These are phyloP conservation scores for Botrylloides violaceus DNA, from an alignment of 23 tunicate genomes.

Conservation along the genomic window DNA sequence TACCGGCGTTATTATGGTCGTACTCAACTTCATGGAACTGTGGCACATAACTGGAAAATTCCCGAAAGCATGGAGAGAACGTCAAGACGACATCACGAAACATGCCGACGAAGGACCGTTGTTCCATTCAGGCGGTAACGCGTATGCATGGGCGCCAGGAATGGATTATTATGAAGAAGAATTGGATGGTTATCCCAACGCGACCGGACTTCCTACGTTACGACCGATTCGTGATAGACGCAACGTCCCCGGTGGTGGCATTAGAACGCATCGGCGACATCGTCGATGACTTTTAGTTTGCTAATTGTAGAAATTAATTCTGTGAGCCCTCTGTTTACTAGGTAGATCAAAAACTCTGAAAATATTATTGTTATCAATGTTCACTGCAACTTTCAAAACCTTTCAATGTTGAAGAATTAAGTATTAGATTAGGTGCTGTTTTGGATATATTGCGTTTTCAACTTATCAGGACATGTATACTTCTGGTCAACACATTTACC, in stretches of 20 bases:
- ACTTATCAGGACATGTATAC: no score
- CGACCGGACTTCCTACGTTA: conserved; percentile 48
- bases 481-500: no score
- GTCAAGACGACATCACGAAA: conserved; percentile 57
- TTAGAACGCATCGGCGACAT: background rate
- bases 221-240: conserved; percentile 9
- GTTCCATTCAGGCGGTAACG: conserved; percentile 16
- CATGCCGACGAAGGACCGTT: conserved; percentile 72
- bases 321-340: no score
- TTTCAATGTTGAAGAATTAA: no score
- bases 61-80: conserved; percentile 51
- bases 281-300: background rate
- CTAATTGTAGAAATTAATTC: no score
- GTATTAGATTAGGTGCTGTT: no score
- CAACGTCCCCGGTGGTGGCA: background rate
- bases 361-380: no score
- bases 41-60: conserved; percentile 44
- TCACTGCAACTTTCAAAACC: no score
- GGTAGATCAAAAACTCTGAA: no score
- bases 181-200: conserved; percentile 72
- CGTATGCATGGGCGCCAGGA: conserved; percentile 31
- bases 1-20: conserved; percentile 62
- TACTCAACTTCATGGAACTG: conserved; percentile 62
- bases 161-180: conserved; percentile 40
- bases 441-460: no score